phyloP scores from a whole-genome alignment of 2,113 vertebrate species.

The Zosterops pallidus region DNA sequence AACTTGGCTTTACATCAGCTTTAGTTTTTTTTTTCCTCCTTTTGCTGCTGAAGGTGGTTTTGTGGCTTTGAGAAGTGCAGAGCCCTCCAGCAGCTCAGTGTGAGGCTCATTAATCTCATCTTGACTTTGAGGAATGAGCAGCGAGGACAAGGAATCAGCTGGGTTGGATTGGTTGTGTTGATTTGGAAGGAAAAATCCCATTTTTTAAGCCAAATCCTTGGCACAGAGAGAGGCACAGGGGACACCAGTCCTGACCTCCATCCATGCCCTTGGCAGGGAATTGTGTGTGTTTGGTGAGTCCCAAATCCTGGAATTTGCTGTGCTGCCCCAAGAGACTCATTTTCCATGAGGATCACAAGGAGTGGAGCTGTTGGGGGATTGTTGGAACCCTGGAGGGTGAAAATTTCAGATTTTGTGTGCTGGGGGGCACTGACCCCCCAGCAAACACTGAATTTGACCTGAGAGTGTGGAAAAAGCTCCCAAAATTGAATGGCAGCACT shows the following conservation, averaged over 20 bases:
- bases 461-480: too few relatives aligned
- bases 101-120: slow-evolving; percentile 39
- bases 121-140: slow-evolving; percentile 53
- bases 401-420: too few relatives aligned
- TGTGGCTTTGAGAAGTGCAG: not conserved
- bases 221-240: not conserved
- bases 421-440: too few relatives aligned
- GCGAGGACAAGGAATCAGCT: not conserved
- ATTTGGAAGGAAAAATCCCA: not conserved
- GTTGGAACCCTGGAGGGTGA: too few relatives aligned
- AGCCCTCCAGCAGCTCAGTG: not conserved
- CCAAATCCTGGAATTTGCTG: not conserved
- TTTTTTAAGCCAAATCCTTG: not conserved
- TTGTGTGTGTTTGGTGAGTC: not conserved
- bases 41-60: slow-evolving; percentile 16
- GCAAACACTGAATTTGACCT: too few relatives aligned
- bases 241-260: not conserved
- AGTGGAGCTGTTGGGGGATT: not conserved
- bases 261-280: not conserved
- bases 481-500: too few relatives aligned
- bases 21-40: slow-evolving; percentile 4
- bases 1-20: slow-evolving; percentile 26
- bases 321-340: not conserved
- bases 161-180: not conserved
- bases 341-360: not conserved